Evolutionary conservation across 2,888 invertebrate species (phyloP).

Genomic region (Andrena chrysosceles): DNA sequence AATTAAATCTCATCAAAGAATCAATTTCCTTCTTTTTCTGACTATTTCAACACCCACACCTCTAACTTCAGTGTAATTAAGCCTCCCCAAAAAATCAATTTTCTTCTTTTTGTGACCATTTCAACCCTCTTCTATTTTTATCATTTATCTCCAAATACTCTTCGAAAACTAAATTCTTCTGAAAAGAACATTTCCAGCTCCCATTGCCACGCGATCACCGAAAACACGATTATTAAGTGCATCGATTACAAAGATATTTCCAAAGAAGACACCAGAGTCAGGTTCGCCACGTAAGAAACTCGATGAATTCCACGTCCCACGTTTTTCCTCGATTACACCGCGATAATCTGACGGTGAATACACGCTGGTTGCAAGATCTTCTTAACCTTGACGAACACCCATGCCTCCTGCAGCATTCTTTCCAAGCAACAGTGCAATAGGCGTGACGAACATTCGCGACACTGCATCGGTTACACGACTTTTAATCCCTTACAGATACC

Average conservation of each 20-base stretch:
- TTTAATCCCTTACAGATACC: neutral
- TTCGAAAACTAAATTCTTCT: neutral
- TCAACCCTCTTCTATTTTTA: neutral
- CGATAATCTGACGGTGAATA: conserved; percentile 47
- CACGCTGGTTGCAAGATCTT: conserved; percentile 49
- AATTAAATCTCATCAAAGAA: neutral
- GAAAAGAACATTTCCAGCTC: neutral
- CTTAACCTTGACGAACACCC: conserved; percentile 68
- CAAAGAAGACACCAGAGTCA: neutral
- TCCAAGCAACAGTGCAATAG: conserved; percentile 22
- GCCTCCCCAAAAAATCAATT: neutral
- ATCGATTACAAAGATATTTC: neutral
- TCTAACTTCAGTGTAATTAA: neutral
- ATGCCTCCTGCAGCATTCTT: conserved; percentile 54
- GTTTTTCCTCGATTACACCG: conserved; percentile 55
- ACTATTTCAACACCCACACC: no score
- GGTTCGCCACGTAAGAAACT: conserved; percentile 12
- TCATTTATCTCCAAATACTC: neutral
- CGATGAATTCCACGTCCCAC: conserved; percentile 64
- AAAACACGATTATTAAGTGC: neutral
- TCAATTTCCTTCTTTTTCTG: neutral
- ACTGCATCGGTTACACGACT: neutral
- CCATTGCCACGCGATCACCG: neutral
- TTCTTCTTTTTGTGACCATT: neutral
- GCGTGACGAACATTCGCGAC: conserved; percentile 1